Percentiles rank a stretch among this genome's conserved stretches.
These are phyloP conservation scores for Rhopilema esculentum DNA, from an alignment of 30 jellyfish, hydroid and myxozoan species.

Conservation along the genomic window DNA sequence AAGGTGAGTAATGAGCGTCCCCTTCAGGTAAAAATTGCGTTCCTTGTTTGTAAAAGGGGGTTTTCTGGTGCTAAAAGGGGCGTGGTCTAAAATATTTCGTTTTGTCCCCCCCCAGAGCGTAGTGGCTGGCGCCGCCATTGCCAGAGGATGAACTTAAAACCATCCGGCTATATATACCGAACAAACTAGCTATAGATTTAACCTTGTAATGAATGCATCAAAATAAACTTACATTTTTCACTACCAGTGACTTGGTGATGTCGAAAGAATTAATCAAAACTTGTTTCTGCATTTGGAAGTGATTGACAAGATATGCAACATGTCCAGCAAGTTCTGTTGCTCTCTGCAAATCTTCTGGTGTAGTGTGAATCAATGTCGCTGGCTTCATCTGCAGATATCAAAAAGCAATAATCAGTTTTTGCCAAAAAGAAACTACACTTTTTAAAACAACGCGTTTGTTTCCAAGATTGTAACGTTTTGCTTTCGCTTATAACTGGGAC, in stretches of 20 bases:
- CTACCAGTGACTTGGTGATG: conserved; percentile 14
- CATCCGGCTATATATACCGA: too few species aligned
- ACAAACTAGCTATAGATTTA: not conserved
- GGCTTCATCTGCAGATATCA: not conserved
- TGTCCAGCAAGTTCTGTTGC: not conserved
- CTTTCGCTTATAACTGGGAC: not conserved
- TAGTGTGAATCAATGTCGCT: not conserved
- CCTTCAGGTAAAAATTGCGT: too few species aligned
- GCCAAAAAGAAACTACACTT: not conserved
- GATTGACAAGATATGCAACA: conserved; percentile 3
- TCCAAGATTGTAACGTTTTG: not conserved
- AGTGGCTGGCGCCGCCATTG: too few species aligned
- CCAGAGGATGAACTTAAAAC: too few species aligned
- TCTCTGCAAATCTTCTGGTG: not conserved
- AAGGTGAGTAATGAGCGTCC: too few species aligned
- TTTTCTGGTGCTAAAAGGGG: too few species aligned
- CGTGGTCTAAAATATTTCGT: too few species aligned
- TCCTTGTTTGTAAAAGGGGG: too few species aligned
- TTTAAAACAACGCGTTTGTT: not conserved
- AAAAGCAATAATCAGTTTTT: not conserved
- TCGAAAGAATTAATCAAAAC: conserved; percentile 55
- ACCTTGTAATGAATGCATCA: not conserved
- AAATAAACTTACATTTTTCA: conserved; percentile 4
- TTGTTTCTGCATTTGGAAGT: conserved; percentile 12
- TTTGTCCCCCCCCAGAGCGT: too few species aligned